Conservation (phyloP, 2,888 invertebrate genomes). For the Dexiosoma caninum region DNA sequence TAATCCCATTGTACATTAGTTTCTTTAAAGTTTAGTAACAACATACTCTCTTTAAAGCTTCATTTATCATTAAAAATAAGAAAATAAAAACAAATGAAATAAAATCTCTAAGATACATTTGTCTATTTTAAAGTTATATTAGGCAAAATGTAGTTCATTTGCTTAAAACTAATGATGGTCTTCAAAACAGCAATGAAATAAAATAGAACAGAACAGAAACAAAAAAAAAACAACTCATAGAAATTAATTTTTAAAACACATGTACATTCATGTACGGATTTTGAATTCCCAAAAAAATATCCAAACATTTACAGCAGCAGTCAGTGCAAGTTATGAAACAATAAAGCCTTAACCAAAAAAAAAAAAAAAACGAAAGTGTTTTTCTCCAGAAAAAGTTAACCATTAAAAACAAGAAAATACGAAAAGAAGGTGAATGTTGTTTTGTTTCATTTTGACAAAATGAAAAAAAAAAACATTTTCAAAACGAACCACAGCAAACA, state of each 20-base stretch:
- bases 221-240: background rate
- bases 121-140: too few relatives aligned
- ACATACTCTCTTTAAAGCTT: background rate
- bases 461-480: too few relatives aligned
- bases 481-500: slow-evolving; percentile 43
- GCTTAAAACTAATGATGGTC: slow-evolving; percentile 27
- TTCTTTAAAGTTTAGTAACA: background rate
- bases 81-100: slow-evolving; percentile 18
- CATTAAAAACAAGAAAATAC: too few relatives aligned
- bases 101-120: slow-evolving; percentile 24
- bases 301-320: background rate
- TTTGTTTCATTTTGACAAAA: background rate
- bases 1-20: slow-evolving; percentile 14
- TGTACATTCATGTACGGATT: background rate
- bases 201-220: slow-evolving; percentile 10
- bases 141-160: slow-evolving; percentile 63
- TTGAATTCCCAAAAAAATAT: slow-evolving; percentile 31
- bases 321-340: slow-evolving; percentile 11
- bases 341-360: slow-evolving; percentile 39
- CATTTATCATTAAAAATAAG: background rate
- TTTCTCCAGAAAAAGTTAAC: slow-evolving; percentile 43
- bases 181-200: background rate
- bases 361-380: slow-evolving; percentile 65
- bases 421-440: background rate
- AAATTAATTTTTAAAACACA: slow-evolving; percentile 23